These are phyloP conservation scores for Myoxocephalus aenaeus DNA, from an alignment of 2,797 vertebrate species.

Conservation along the genomic window DNA sequence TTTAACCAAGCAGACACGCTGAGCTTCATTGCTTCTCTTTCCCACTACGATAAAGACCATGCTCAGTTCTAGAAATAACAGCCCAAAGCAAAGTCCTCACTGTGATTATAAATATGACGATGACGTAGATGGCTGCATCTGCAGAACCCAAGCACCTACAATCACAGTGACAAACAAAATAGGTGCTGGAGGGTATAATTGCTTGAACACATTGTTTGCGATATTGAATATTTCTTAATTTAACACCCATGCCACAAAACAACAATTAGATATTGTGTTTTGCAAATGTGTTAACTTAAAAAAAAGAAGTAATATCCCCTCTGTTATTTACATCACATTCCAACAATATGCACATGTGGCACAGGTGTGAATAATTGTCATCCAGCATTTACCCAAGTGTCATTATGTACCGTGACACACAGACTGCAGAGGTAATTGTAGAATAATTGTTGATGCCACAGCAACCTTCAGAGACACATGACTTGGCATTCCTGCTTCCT, in stretches of 20 bases:
- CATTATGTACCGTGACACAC: conserved; percentile 36
- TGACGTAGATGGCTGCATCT: conserved; percentile 49
- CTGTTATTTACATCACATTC: not conserved
- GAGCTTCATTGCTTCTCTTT: conserved; percentile 10
- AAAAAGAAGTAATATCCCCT: not conserved
- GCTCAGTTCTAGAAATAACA: conserved; percentile 43
- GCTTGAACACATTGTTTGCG: conserved; percentile 16
- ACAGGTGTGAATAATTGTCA: conserved; percentile 24
- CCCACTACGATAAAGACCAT: conserved; percentile 33
- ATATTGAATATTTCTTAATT: not conserved
- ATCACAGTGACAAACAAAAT: conserved; percentile 34
- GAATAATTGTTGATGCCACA: conserved; percentile 41
- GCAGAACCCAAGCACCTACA: conserved; percentile 37
- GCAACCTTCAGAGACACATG: conserved; percentile 16
- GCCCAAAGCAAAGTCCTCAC: conserved; percentile 27
- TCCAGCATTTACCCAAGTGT: conserved; percentile 20
- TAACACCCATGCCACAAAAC: not conserved
- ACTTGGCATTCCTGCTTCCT: conserved; percentile 27
- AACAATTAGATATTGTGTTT: not conserved
- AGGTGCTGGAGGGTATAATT: conserved; percentile 27
- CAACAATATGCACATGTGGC: conserved; percentile 4
- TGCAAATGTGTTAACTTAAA: conserved; percentile 1
- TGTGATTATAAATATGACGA: conserved; percentile 51
- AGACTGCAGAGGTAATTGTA: conserved; percentile 36
- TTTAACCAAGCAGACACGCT: conserved; percentile 46